These are phyloP conservation scores for Drosophila dunni DNA, from an alignment of 1,140 invertebrate genomes.

Conservation along the genomic window DNA sequence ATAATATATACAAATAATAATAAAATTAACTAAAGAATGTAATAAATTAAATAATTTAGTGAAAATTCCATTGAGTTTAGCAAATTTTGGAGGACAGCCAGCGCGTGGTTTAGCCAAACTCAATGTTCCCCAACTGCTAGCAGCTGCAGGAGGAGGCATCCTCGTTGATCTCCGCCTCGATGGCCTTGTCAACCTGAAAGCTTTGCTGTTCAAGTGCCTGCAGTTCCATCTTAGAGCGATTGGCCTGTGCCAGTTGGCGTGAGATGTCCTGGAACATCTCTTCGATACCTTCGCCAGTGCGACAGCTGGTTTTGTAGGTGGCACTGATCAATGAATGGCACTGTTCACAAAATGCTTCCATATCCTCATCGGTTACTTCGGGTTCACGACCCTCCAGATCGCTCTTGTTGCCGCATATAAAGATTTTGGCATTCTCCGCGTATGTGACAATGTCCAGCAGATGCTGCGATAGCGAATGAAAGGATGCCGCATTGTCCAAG, in stretches of 20 bases:
- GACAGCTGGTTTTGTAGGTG: slow-evolving; percentile 96
- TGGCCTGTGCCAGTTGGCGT: slow-evolving; percentile 90
- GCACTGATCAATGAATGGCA: slow-evolving; percentile 95
- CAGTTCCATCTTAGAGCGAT: slow-evolving; percentile 92
- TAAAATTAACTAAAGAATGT: slow-evolving; percentile 46
- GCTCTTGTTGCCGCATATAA: slow-evolving; percentile 95
- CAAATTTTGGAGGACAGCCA: slow-evolving; percentile 20
- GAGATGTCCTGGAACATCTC: slow-evolving; percentile 97
- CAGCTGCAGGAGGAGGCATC: slow-evolving; percentile 88
- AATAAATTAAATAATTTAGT: slow-evolving; percentile 45
- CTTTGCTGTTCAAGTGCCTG: slow-evolving; percentile 91
- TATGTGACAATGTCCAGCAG: slow-evolving; percentile 95
- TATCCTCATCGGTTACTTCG: slow-evolving; percentile 92
- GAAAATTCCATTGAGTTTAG: slow-evolving; percentile 7
- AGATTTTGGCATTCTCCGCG: slow-evolving; percentile 97
- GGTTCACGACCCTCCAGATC: slow-evolving; percentile 90
- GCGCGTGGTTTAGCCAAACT: slow-evolving; percentile 72
- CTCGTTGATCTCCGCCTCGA: slow-evolving; percentile 85
- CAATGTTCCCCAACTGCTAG: slow-evolving; percentile 85
- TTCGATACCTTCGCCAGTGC: slow-evolving; percentile 93
- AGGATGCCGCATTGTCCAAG: slow-evolving; percentile 94
- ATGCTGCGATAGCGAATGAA: slow-evolving; percentile 96
- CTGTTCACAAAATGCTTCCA: slow-evolving; percentile 96
- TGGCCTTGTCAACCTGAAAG: slow-evolving; percentile 89
- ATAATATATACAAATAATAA: slow-evolving; percentile 70